phyloP scores from a whole-genome alignment of 2,888 invertebrate genomes.

The Stenodera caucasica region DNA sequence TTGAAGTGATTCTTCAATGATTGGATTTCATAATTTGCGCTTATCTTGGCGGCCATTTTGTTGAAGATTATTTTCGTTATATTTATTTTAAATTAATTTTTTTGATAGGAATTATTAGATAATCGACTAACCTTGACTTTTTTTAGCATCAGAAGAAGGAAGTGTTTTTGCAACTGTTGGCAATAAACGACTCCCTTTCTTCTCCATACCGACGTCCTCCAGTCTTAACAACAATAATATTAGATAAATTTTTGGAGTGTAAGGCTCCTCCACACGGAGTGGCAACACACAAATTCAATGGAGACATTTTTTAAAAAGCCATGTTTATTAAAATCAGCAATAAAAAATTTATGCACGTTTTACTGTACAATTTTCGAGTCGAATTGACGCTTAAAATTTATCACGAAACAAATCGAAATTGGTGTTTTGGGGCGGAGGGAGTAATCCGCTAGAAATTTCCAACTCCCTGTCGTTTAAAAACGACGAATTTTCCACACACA shows the following conservation, averaged over 20 bases:
- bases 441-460: neutral
- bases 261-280: slow-evolving; percentile 74
- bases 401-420: slow-evolving; percentile 45
- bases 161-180: slow-evolving; percentile 70
- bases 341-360: slow-evolving; percentile 53
- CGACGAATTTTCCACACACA: slow-evolving; percentile 61
- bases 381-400: slow-evolving; percentile 47
- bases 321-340: slow-evolving; percentile 68
- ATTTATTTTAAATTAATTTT: too few species aligned
- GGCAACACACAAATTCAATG: slow-evolving; percentile 66
- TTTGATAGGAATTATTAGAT: neutral
- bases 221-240: slow-evolving; percentile 37
- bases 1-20: neutral
- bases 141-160: slow-evolving; percentile 72
- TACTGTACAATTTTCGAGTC: slow-evolving; percentile 48
- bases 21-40: neutral
- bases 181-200: slow-evolving; percentile 71
- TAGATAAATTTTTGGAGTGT: slow-evolving; percentile 58
- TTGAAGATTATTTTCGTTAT: too few species aligned
- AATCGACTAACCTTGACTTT: slow-evolving; percentile 65
- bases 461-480: slow-evolving; percentile 66
- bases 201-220: slow-evolving; percentile 68
- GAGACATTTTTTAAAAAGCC: slow-evolving; percentile 80
- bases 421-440: neutral
- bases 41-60: slow-evolving; percentile 21